A percentile compares a stretch with the other conserved stretches of the same genome.
These are phyloP conservation scores for Dioctria rufipes DNA, from an alignment of 2,888 invertebrate species.

Conservation along the genomic window DNA sequence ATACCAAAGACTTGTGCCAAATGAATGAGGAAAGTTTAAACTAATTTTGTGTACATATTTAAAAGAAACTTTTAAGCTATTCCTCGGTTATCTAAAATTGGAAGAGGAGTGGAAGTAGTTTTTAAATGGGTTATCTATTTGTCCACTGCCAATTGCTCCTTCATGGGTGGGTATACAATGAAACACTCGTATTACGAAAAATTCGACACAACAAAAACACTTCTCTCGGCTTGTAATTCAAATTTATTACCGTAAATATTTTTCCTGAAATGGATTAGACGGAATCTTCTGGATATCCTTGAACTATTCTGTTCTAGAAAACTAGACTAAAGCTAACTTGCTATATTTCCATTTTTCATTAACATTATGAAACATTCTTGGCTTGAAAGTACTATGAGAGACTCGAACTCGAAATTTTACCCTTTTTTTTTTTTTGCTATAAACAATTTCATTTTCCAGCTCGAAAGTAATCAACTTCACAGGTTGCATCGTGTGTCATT, in stretches of 20 bases:
- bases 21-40: neutral
- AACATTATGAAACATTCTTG: conserved; percentile 32
- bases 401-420: no score
- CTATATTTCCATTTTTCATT: neutral
- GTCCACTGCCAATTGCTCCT: neutral
- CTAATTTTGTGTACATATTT: conserved; percentile 9
- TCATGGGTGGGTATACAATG: neutral
- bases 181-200: neutral
- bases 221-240: neutral
- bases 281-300: neutral
- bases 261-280: neutral
- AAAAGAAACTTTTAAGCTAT: conserved; percentile 1
- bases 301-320: no score
- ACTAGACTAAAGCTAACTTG: neutral
- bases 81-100: neutral
- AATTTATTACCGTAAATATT: conserved; percentile 15
- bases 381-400: neutral
- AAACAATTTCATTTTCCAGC: conserved; percentile 11
- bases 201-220: neutral
- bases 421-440: neutral
- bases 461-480: conserved; percentile 24
- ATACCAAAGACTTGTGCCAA: neutral
- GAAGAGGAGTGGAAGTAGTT: neutral
- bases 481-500: conserved; percentile 43
- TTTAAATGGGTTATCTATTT: conserved; percentile 13